Percentiles rank a stretch among this genome's conserved stretches.
These are phyloP conservation scores for Maniola hyperantus DNA, from an alignment of 2,888 invertebrate genomes.

Conservation along the genomic window DNA sequence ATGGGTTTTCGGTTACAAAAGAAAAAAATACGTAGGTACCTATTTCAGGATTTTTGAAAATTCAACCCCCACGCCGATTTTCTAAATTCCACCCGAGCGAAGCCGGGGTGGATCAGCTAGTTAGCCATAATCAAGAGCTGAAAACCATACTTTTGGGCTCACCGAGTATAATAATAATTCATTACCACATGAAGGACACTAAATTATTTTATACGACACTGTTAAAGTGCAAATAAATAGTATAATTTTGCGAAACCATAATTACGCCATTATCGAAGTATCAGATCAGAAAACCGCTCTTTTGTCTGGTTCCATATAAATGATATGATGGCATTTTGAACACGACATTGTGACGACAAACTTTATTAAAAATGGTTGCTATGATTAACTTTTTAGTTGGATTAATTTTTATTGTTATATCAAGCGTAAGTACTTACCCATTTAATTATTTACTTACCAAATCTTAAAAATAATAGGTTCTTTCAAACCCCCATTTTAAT, in stretches of 20 bases:
- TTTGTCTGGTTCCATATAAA: conserved; percentile 34
- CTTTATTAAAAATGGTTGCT: conserved; percentile 6
- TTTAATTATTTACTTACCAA: background rate
- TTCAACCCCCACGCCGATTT: too few relatives aligned
- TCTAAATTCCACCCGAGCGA: too few relatives aligned
- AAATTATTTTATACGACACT: conserved; percentile 11
- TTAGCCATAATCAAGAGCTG: background rate
- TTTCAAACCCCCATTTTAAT: too few relatives aligned
- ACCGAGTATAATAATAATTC: background rate
- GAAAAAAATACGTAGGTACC: too few relatives aligned
- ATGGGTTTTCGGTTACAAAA: too few relatives aligned
- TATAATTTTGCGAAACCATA: conserved; percentile 32
- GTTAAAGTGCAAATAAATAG: conserved; percentile 25
- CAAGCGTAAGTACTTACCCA: conserved; percentile 18
- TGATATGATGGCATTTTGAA: background rate
- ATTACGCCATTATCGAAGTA: conserved; percentile 25
- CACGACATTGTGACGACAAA: conserved; percentile 11
- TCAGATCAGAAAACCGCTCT: conserved; percentile 27
- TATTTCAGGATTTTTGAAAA: too few relatives aligned
- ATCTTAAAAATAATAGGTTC: too few relatives aligned
- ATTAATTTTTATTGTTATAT: conserved; percentile 15
- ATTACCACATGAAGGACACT: conserved; percentile 18
- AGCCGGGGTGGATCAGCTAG: too few relatives aligned
- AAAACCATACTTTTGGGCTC: background rate
- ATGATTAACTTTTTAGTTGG: conserved; percentile 21